phyloP scores from a whole-genome alignment of 2,797 vertebrate genomes.

The Scyliorhinus canicula region DNA sequence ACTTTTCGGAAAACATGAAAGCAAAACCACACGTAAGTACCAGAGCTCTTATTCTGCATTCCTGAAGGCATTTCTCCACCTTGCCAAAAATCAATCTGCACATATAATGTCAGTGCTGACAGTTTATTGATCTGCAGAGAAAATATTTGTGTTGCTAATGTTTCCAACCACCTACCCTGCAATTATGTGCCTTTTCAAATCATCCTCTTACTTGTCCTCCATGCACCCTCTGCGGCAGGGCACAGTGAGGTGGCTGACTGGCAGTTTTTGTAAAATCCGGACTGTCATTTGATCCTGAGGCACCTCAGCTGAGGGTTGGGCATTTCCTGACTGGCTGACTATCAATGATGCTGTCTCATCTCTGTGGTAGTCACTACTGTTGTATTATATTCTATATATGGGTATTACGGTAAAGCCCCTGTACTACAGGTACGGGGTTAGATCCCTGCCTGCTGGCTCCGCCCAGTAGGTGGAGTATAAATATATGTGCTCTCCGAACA shows the following conservation, averaged over 20 bases:
- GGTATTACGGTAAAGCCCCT: too few relatives aligned
- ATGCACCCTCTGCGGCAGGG: neutral
- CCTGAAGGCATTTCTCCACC: neutral
- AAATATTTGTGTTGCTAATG: neutral
- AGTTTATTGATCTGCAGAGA: neutral
- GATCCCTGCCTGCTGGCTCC: too few relatives aligned
- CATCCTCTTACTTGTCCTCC: neutral
- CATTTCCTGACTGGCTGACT: neutral
- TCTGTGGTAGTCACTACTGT: too few relatives aligned
- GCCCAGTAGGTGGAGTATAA: too few relatives aligned
- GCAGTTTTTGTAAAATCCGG: neutral
- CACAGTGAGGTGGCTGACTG: neutral
- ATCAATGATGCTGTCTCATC: neutral
- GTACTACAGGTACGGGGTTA: too few relatives aligned
- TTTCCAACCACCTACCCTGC: neutral
- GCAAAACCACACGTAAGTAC: neutral
- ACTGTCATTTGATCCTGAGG: neutral
- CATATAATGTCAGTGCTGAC: neutral
- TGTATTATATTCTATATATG: too few relatives aligned
- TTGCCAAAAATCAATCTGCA: constrained; percentile 7
- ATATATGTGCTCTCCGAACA: too few relatives aligned
- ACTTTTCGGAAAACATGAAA: neutral
- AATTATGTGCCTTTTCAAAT: neutral
- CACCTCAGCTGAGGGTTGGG: neutral
- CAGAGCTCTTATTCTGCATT: neutral